These are phyloP conservation scores for Myzus persicae DNA, from an alignment of 1,140 invertebrate species.

Conservation along the genomic window DNA sequence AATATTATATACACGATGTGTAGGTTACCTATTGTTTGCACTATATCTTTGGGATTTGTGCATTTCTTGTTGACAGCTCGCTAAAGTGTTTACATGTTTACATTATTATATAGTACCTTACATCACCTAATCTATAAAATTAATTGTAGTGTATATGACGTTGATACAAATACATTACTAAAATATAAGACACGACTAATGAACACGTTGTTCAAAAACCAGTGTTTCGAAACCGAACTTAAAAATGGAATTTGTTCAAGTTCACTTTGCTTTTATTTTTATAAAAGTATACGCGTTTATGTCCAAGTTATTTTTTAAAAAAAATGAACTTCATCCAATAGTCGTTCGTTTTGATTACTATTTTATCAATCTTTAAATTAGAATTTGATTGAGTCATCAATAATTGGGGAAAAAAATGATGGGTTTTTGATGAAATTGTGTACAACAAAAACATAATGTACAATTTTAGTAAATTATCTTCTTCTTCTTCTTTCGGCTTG, in stretches of 20 bases:
- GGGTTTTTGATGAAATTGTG: no score
- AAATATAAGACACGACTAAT: background rate
- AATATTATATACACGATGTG: background rate
- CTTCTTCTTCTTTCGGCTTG: no score
- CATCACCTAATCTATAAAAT: background rate
- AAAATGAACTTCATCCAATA: no score
- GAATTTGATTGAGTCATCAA: background rate
- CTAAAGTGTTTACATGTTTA: slow-evolving; percentile 10
- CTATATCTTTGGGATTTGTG: background rate
- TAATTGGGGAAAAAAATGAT: background rate
- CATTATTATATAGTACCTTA: background rate
- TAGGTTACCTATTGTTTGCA: background rate
- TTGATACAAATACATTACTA: background rate
- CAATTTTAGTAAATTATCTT: no score
- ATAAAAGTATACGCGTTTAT: no score
- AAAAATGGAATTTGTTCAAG: background rate
- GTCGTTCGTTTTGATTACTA: no score
- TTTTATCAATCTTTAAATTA: no score
- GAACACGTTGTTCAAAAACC: background rate
- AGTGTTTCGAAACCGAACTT: background rate
- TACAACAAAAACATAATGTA: no score
- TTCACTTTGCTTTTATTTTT: background rate
- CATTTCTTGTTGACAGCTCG: background rate
- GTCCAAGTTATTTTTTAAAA: no score
- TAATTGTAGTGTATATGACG: background rate